Conservation (phyloP, 2,113 vertebrate genomes). For the Pseudonaja textilis region DNA sequence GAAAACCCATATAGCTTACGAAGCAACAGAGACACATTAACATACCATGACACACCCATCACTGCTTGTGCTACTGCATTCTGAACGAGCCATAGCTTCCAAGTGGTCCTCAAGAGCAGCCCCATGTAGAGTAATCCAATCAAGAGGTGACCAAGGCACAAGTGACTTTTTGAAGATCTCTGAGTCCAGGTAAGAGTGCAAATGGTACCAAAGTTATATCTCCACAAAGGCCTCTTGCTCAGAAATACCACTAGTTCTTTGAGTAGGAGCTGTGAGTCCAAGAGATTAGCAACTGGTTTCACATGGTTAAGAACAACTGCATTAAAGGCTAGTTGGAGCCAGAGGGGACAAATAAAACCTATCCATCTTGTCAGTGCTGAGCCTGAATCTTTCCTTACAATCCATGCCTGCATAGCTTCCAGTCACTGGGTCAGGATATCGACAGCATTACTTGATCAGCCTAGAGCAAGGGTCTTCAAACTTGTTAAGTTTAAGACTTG, state of each 20-base stretch:
- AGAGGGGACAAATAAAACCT: neutral
- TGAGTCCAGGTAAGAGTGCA: neutral
- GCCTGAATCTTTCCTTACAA: neutral
- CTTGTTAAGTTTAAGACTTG: no score
- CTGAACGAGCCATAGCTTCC: neutral
- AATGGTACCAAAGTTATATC: neutral
- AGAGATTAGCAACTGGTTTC: neutral
- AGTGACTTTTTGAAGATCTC: neutral
- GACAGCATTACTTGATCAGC: neutral
- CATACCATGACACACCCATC: neutral
- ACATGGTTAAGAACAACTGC: neutral
- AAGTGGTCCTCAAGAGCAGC: neutral
- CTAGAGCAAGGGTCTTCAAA: no score
- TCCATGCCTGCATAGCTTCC: neutral
- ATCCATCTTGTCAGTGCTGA: neutral
- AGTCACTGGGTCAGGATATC: neutral
- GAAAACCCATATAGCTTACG: neutral
- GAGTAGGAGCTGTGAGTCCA: neutral
- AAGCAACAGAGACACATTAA: neutral
- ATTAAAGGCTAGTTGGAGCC: neutral
- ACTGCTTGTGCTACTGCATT: neutral
- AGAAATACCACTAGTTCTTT: neutral
- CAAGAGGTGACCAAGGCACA: neutral
- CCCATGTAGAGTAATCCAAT: neutral
- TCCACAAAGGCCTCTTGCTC: neutral